phyloP scores from a whole-genome alignment of 2,113 vertebrate species.

The Taxidea taxus region DNA sequence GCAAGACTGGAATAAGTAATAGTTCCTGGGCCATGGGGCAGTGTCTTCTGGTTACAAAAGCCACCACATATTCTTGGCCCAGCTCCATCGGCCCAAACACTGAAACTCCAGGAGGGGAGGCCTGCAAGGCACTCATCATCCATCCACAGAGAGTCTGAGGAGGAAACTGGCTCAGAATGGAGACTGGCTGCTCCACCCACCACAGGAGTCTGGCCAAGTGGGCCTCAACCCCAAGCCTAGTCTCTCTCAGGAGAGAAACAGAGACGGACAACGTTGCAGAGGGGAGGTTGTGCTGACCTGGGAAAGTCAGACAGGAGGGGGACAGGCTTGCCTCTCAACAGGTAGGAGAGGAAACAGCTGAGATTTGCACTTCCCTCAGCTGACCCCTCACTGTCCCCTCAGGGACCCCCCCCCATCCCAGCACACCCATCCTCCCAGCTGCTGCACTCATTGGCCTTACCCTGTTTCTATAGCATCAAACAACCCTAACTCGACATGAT shows the following conservation, averaged over 20 bases:
- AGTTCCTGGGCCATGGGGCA: not conserved
- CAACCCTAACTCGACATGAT: rapidly evolving
- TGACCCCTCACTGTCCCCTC: too few species aligned
- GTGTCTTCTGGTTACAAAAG: not conserved
- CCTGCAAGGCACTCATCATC: not conserved
- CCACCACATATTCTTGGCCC: not conserved
- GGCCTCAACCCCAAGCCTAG: not conserved
- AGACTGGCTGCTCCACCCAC: not conserved
- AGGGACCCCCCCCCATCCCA: rapidly evolving
- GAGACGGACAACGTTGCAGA: not conserved
- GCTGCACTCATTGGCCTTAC: not conserved
- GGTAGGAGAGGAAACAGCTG: not conserved
- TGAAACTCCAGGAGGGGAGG: not conserved
- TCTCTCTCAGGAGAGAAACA: not conserved
- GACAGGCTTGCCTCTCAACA: not conserved
- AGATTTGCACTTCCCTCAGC: not conserved
- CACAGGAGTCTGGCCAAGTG: not conserved
- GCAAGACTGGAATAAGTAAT: not conserved
- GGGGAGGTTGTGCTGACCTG: not conserved
- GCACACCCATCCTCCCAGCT: not conserved
- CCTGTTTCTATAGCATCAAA: not conserved
- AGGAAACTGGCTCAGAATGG: not conserved
- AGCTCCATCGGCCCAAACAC: not conserved
- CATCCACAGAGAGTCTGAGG: not conserved
- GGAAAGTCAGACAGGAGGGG: not conserved